Conservation (phyloP, 2,113 vertebrate species). For the Craseonycteris thonglongyai region DNA sequence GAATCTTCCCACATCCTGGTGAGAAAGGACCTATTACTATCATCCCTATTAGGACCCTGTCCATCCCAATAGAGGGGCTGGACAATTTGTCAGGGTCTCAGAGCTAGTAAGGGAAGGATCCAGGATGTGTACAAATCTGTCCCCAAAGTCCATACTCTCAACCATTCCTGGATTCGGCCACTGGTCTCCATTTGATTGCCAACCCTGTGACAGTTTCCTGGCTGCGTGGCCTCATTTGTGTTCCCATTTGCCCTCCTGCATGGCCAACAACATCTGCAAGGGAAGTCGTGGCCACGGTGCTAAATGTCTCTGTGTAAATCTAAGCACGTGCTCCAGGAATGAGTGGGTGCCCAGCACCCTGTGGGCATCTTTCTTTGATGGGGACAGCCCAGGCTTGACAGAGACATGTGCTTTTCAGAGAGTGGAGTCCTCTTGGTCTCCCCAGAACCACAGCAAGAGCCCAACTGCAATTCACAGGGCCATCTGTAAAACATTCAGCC, state of each 20-base stretch:
- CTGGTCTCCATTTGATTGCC: background rate
- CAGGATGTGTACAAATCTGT: background rate
- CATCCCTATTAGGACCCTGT: background rate
- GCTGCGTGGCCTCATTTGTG: background rate
- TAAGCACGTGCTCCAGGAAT: rapidly evolving
- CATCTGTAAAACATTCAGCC: background rate
- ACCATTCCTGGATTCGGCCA: background rate
- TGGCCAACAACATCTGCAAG: background rate
- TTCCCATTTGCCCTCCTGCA: background rate
- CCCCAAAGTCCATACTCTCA: background rate
- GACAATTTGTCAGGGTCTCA: background rate
- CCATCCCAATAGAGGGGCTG: background rate
- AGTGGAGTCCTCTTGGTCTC: background rate
- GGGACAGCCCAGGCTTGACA: background rate
- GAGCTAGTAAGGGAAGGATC: background rate
- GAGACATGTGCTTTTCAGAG: background rate
- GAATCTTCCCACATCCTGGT: background rate
- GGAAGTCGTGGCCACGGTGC: background rate
- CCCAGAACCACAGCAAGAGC: background rate
- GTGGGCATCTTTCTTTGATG: rapidly evolving
- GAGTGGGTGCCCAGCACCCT: rapidly evolving
- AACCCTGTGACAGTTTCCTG: background rate
- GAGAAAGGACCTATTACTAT: background rate
- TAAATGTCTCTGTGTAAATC: background rate
- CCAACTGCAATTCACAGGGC: background rate